These are phyloP conservation scores for Austrofundulus limnaeus DNA, from an alignment of 2,113 vertebrate genomes.

Conservation along the genomic window DNA sequence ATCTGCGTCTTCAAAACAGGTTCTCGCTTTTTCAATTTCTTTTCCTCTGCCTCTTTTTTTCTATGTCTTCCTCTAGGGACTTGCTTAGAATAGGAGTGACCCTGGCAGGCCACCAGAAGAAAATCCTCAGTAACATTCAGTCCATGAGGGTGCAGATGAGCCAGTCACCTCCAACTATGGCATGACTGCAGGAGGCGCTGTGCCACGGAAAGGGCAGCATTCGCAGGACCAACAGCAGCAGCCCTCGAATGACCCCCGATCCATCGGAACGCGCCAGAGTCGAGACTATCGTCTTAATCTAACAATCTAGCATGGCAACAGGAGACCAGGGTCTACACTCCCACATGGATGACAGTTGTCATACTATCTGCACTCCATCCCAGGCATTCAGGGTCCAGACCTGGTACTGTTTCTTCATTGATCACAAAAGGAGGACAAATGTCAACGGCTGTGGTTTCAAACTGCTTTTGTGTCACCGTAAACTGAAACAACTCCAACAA, in stretches of 20 bases:
- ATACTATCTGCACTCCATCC: conserved; percentile 53
- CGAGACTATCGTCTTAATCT: conserved; percentile 83
- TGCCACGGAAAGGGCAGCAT: conserved; percentile 77
- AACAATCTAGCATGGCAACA: conserved; percentile 56
- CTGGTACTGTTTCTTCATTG: conserved; percentile 46
- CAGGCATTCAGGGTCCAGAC: conserved; percentile 72
- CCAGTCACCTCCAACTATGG: conserved; percentile 90
- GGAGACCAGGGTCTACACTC: conserved; percentile 74
- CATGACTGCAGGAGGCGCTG: conserved; percentile 87
- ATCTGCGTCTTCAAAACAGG: conserved; percentile 35
- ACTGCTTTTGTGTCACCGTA: conserved; percentile 46
- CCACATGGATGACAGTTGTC: conserved; percentile 44
- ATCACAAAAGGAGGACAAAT: conserved; percentile 16
- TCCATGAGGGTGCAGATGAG: conserved; percentile 96
- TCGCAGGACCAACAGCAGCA: conserved; percentile 63
- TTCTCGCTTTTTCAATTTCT: conserved; percentile 32
- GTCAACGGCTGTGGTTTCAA: conserved; percentile 38
- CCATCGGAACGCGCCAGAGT: conserved; percentile 79
- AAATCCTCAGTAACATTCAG: conserved; percentile 95
- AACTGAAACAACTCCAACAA: conserved; percentile 55
- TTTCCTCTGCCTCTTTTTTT: conserved; percentile 25
- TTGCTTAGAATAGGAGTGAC: conserved; percentile 98
- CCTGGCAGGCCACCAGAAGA: conserved; percentile 98
- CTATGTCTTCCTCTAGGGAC: conserved; percentile 81
- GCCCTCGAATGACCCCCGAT: conserved; percentile 75